These are phyloP conservation scores for Thecocarcelia acutangulata DNA, from an alignment of 2,888 invertebrate genomes.

Conservation along the genomic window DNA sequence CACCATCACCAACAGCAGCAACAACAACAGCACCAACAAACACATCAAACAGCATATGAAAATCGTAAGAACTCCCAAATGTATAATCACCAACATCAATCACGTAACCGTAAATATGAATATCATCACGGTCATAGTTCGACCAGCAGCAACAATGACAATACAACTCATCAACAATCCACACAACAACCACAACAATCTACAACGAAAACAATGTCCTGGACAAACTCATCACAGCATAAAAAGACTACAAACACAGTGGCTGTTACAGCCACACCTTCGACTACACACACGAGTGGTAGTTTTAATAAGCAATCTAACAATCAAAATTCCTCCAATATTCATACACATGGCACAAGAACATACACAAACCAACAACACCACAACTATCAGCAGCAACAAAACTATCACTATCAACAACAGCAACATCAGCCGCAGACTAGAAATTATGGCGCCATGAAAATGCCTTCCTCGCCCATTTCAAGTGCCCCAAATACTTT, in stretches of 20 bases:
- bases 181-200: constrained; percentile 42
- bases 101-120: constrained; percentile 71
- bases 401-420: constrained; percentile 74
- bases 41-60: constrained; percentile 70
- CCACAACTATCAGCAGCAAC: constrained; percentile 77
- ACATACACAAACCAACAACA: constrained; percentile 78
- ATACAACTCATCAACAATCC: constrained; percentile 62
- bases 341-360: constrained; percentile 72
- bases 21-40: constrained; percentile 70
- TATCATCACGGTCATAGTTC: constrained; percentile 56
- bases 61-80: constrained; percentile 60
- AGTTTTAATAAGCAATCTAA: constrained; percentile 81
- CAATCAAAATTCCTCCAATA: constrained; percentile 40
- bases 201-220: constrained; percentile 80
- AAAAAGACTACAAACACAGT: constrained; percentile 81
- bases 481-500: constrained; percentile 80
- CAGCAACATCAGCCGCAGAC: constrained; percentile 80
- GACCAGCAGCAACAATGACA: constrained; percentile 72
- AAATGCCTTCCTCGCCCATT: constrained; percentile 80
- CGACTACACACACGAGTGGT: constrained; percentile 80
- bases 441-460: constrained; percentile 79
- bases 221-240: constrained; percentile 81
- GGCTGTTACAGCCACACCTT: constrained; percentile 80
- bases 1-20: constrained; percentile 70
- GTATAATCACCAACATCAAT: constrained; percentile 67